Evolutionary conservation across 2,113 vertebrate species (phyloP), one percentile per base, ranked within the genome.

Genomic region (Lampris incognitus): DNA sequence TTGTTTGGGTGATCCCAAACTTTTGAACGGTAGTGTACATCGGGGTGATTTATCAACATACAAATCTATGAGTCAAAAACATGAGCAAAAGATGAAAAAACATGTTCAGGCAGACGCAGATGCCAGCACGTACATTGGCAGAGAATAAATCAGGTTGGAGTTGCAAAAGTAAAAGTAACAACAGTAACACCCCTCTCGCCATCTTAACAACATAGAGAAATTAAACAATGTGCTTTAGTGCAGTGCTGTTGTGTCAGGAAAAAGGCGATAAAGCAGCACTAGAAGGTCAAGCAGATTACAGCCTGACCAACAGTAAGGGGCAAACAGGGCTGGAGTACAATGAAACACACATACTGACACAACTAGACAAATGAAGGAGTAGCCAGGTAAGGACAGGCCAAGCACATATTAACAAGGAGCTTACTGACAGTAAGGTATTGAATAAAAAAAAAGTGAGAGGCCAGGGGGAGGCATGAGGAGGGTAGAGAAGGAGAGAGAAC

Each of bases 231-330:
- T 4, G 3, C 6, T 56, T 1, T 40, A 38, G 66, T 52, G 50
- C 11, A 46, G 65, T 2, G 1, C 48, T 55, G 57, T 44, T 65
- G 55, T 52, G n/a, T 85, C 85, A 81, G 9, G 59, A 73, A 52
- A 60, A 72, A 84, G 66, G 69, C 74, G 79, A 83, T 83, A 84
- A 88, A 62, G 48, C 51, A 66, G 74, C 79, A 67, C 39, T 58
- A 65, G 42, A 85, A 88, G 85, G 85, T 86, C 76, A 65, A 76
- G 40, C 51, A 78, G 86, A 92, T 90, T 87, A 88, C 37, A 76
- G 61, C 44, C 49, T 64, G 68, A 39, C 6, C 13, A 57, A 42
- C 1, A 24, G 36, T 6, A n/a, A 13, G 46, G 66, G 69, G 63
- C 65, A 59, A 79, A 66, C 36, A 49, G 13, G 42, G 60, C 61